Evolutionary conservation across 2,888 invertebrate genomes (phyloP), one percentile per base, ranked within the genome.

Genomic region (Thera obeliscata): DNA sequence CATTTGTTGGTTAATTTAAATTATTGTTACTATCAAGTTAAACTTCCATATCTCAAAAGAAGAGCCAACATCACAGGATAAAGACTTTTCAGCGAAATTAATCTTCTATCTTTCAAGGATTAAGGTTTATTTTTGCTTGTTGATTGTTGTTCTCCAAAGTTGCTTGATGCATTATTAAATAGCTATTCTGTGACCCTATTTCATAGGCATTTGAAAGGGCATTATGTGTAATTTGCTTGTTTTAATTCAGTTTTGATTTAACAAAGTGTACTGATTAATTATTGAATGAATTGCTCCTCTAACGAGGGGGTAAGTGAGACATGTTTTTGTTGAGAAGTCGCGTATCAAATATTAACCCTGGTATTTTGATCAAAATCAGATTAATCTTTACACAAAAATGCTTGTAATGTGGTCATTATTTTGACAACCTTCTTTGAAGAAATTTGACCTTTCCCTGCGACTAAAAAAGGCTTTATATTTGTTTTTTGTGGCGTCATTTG

Each of bases 171-270:
- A 91, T 91, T 88, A 91, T 91, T 92, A 90, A 93, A 83, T 72
- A 87, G 81, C 75, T 81, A 87, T 87, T 86, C 81, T 80, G 80
- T 89, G 90, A 92, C 92, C 92, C 92, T 81, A 91, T 91, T 90
- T 78, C 82, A 87, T 87, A 83, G 71, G 85, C 87, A 91, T 91
- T 89, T 90, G 84, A 81, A 74, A 78, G 81, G 80, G 85, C 75
- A 90, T 89, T 87, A 89, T 83, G 81, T 82, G 81, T 90, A 90
- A 91, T 92, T 91, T 88, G 88, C 88, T 89, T 90, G 91, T 92
- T 89, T 90, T 91, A 92, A 92, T 90, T 89, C 83, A 84, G 82
- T 90, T 92, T 91, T 90, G 85, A 91, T 90, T 91, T 86, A 87
- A 91, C 88, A 88, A 91, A 91, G 88, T 91, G 83, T 85, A 70